Conservation (phyloP, 64 coral and sea anemone genomes). For the Dendrophyllia cribrosa region DNA sequence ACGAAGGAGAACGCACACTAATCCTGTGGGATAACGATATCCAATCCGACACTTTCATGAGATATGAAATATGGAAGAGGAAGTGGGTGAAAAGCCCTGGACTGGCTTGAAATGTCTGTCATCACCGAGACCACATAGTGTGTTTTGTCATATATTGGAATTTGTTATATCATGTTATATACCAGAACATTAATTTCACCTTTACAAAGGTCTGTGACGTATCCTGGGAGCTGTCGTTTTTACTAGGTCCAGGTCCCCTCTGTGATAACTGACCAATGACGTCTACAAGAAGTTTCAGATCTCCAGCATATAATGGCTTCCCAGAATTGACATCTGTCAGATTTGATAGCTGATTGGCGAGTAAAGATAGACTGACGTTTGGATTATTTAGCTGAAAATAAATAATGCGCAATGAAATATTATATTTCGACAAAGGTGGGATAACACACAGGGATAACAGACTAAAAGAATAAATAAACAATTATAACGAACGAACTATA, state of each 20-base stretch:
- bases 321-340: conserved; percentile 54
- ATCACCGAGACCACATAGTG: too few species aligned
- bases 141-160: too few species aligned
- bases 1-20: too few species aligned
- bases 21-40: too few species aligned
- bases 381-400: conserved; percentile 44
- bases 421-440: not conserved
- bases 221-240: not conserved
- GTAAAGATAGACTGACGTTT: conserved; percentile 8
- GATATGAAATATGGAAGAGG: too few species aligned
- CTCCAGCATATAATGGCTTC: conserved; percentile 60
- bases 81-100: too few species aligned
- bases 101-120: too few species aligned
- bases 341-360: conserved; percentile 62
- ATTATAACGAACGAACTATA: too few species aligned
- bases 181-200: conserved; percentile 1
- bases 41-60: too few species aligned
- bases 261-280: conserved; percentile 46
- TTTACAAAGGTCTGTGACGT: conserved; percentile 42
- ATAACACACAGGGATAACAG: too few species aligned
- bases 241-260: conserved; percentile 23
- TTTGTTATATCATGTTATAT: too few species aligned
- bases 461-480: too few species aligned
- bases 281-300: conserved; percentile 66
- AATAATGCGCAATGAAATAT: not conserved